Conservation (phyloP, 1,140 invertebrate genomes). For the Choristoneura fumiferana region DNA sequence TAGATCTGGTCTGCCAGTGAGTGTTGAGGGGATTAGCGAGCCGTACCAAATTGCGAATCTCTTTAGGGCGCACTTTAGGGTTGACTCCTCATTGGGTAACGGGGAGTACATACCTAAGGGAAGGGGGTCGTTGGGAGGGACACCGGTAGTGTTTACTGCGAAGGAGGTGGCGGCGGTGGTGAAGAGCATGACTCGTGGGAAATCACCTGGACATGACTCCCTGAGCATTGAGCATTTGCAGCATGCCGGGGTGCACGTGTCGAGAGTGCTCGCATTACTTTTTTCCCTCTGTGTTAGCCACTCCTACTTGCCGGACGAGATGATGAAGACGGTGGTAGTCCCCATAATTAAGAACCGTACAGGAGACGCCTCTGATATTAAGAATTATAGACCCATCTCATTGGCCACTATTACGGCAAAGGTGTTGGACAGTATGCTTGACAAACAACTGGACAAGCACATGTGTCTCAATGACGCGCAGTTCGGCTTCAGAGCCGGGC, state of each 20-base stretch:
- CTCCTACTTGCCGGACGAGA: slow-evolving; percentile 1
- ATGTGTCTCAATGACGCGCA: slow-evolving; percentile 17
- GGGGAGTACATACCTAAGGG: too few relatives aligned
- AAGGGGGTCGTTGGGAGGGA: too few relatives aligned
- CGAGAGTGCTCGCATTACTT: neutral
- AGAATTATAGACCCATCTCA: slow-evolving; percentile 19
- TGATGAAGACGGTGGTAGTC: slow-evolving; percentile 15
- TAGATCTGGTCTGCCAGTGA: too few relatives aligned
- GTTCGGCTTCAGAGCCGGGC: slow-evolving; percentile 19
- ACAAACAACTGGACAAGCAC: neutral
- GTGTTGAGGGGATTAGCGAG: too few relatives aligned
- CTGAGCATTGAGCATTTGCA: neutral
- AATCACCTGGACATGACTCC: neutral
- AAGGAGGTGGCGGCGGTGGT: neutral
- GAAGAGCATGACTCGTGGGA: neutral
- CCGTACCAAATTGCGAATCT: too few relatives aligned
- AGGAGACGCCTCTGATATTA: slow-evolving; percentile 1
- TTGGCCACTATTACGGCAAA: slow-evolving; percentile 13
- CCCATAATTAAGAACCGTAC: slow-evolving; percentile 15
- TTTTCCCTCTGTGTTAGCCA: neutral
- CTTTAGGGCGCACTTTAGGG: too few relatives aligned
- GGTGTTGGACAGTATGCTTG: slow-evolving; percentile 21
- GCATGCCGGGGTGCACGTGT: neutral
- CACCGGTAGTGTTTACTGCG: too few relatives aligned
- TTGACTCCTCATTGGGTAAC: too few relatives aligned